A percentile compares a stretch with the other conserved stretches of the same genome.
Conservation (phyloP, 2,113 vertebrate genomes). For the Turdus rufiventris region DNA sequence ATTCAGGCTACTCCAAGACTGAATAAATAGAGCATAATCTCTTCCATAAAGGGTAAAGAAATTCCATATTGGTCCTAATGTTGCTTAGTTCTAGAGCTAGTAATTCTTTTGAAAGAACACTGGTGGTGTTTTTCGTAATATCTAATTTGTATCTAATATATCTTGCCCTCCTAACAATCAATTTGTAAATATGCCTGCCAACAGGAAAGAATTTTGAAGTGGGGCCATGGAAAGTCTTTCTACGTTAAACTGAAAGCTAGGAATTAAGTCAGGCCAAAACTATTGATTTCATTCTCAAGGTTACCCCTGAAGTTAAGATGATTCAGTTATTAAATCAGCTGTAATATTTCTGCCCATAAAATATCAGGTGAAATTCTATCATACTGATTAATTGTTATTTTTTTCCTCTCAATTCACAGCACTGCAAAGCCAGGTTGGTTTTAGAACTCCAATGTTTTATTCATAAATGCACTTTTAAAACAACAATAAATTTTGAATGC, state of each 20-base stretch:
- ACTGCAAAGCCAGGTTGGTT: background rate
- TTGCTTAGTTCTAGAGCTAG: background rate
- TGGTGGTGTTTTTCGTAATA: background rate
- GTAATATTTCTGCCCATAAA: background rate
- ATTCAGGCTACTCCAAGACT: background rate
- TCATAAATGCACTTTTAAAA: background rate
- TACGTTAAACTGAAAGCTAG: background rate
- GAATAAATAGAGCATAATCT: background rate
- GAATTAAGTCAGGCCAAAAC: background rate
- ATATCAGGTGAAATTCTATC: background rate
- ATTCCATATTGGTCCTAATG: background rate
- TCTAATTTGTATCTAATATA: background rate
- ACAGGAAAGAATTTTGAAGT: background rate
- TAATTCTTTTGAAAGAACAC: background rate
- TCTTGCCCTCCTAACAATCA: background rate
- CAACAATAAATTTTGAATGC: background rate
- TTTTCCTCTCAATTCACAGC: background rate
- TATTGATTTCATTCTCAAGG: background rate
- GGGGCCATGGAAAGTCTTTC: background rate
- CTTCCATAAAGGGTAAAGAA: background rate
- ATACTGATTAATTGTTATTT: background rate
- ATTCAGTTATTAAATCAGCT: background rate
- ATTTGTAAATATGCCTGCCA: background rate
- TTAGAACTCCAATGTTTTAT: background rate
- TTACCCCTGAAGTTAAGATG: background rate